Conservation (phyloP, 2,113 vertebrate species). For the Nyctibius bracteatus region DNA sequence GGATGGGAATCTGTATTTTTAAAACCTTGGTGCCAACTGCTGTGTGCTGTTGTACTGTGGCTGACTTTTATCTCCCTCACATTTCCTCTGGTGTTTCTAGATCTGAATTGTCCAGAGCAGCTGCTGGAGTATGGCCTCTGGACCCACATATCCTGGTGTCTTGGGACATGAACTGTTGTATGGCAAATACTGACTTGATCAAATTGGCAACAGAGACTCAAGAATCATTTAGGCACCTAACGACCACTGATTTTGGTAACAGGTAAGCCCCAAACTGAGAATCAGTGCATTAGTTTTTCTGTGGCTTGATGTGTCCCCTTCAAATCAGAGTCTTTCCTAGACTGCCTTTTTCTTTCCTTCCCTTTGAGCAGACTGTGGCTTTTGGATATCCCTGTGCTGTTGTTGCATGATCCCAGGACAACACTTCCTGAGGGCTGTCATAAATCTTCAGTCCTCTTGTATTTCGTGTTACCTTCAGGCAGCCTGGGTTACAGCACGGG, state of each 20-base stretch:
- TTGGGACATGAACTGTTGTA: neutral
- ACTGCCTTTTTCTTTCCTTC: neutral
- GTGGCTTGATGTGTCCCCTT: neutral
- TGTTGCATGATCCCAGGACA: neutral
- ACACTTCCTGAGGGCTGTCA: neutral
- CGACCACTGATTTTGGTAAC: neutral
- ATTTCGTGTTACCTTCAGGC: neutral
- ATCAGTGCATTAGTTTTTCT: neutral
- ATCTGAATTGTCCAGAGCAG: neutral
- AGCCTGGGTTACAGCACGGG: neutral
- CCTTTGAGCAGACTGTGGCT: neutral
- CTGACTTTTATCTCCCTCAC: neutral
- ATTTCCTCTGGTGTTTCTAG: conserved; percentile 1
- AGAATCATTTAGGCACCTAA: neutral
- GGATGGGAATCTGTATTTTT: conserved; percentile 33
- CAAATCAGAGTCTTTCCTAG: neutral
- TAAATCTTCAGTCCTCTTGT: neutral
- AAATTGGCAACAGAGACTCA: neutral
- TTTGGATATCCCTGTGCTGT: neutral
- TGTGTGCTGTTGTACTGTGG: conserved; percentile 9
- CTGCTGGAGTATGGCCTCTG: neutral
- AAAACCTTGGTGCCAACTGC: conserved; percentile 17
- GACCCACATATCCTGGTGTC: neutral
- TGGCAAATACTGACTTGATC: neutral
- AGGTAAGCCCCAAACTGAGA: neutral